phyloP scores from a whole-genome alignment of 2,113 vertebrate species.

The Conger conger region DNA sequence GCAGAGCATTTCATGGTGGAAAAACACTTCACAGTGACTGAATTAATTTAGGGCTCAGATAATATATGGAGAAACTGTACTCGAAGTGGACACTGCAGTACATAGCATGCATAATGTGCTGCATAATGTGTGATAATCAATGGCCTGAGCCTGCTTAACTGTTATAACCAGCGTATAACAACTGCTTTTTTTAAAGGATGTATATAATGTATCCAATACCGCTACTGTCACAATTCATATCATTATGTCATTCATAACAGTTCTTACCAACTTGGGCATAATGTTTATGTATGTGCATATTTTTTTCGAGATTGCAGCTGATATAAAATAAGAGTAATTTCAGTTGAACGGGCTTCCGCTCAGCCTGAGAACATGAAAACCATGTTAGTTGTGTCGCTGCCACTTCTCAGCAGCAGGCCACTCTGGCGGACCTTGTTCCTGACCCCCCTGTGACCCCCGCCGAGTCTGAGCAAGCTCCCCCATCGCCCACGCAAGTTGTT shows the following conservation, averaged over 20 bases:
- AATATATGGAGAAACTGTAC: background rate
- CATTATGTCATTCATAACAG: too few species aligned
- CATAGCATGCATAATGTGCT: background rate
- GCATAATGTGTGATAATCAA: background rate
- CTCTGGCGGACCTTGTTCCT: background rate
- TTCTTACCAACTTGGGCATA: background rate
- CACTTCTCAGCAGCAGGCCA: slow-evolving; percentile 2
- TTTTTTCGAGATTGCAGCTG: background rate
- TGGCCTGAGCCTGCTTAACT: background rate
- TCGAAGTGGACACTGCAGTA: background rate
- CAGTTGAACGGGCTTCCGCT: too few species aligned
- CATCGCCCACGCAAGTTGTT: slow-evolving; percentile 1
- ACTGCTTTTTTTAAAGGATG: too few species aligned
- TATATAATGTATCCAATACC: too few species aligned
- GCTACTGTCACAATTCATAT: too few species aligned
- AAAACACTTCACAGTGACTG: background rate
- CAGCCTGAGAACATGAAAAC: too few species aligned
- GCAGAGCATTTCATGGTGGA: background rate
- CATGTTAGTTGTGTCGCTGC: background rate
- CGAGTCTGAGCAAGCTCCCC: background rate
- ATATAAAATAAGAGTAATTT: background rate
- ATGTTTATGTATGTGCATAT: background rate
- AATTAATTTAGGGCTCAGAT: background rate
- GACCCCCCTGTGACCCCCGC: background rate
- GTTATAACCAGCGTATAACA: background rate